These are phyloP conservation scores for Oikopleura dioica DNA, from an alignment of 23 tunicate species.

Conservation along the genomic window DNA sequence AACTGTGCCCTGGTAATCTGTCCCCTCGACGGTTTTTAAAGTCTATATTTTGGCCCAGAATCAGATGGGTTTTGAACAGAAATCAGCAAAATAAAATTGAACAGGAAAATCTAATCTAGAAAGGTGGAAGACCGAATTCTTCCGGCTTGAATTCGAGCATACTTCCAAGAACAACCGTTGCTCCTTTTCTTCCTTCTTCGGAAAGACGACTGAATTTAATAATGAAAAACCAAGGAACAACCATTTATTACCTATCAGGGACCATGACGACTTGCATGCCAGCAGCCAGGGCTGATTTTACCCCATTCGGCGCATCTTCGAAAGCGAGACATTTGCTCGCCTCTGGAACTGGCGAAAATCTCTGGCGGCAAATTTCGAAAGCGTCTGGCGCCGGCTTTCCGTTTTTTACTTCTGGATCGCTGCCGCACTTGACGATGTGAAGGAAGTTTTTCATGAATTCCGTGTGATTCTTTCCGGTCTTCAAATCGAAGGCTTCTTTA, in stretches of 20 bases:
- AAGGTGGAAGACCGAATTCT: conserved; percentile 64
- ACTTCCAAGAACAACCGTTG: conserved; percentile 38
- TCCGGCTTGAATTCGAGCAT: conserved; percentile 51
- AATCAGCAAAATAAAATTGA: no score
- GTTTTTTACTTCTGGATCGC: conserved; percentile 69
- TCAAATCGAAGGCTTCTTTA: conserved; percentile 20
- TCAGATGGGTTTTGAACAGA: no score
- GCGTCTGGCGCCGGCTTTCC: conserved; percentile 90
- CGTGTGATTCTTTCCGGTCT: conserved; percentile 29
- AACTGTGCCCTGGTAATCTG: no score
- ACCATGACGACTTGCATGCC: conserved; percentile 96
- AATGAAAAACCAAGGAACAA: no score
- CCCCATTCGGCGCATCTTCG: conserved; percentile 98
- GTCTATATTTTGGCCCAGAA: no score
- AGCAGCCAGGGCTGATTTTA: conserved; percentile 42
- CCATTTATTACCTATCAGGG: conserved; percentile 39
- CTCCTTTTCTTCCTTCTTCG: conserved; percentile 26
- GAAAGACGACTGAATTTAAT: no score
- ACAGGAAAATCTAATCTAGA: no score
- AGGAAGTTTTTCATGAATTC: conserved; percentile 25
- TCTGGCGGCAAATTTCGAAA: conserved; percentile 26
- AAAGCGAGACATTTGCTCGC: conserved; percentile 23
- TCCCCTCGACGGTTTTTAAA: no score
- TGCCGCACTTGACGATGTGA: conserved; percentile 49
- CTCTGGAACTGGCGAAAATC: conserved; percentile 28